A percentile compares a stretch with the other conserved stretches of the same genome.
Conservation (phyloP, 1,140 invertebrate species). For the Drosophila chauvacae region DNA sequence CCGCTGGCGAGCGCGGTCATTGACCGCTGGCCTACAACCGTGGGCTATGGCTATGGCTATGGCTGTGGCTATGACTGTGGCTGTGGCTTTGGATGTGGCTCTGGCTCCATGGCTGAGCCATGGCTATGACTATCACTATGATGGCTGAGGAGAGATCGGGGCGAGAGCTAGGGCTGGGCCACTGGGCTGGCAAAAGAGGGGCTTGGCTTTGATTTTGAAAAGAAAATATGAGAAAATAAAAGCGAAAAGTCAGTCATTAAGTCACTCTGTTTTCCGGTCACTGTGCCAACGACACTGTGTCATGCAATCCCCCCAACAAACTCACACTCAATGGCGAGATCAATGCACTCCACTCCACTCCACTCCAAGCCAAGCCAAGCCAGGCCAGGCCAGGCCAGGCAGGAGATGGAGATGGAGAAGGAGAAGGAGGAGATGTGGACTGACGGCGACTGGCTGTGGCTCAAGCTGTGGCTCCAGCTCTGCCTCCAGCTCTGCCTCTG, state of each 20-base stretch:
- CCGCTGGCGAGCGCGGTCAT: conserved; percentile 46
- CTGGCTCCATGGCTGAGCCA: conserved; percentile 15
- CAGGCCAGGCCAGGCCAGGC: not conserved
- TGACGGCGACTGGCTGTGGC: conserved; percentile 5
- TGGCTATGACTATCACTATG: not conserved
- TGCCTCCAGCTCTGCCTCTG: not conserved
- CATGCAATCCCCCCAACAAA: conserved; percentile 57
- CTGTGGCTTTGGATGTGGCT: conserved; percentile 11
- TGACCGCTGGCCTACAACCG: conserved; percentile 74
- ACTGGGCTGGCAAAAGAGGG: conserved; percentile 17
- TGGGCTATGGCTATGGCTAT: conserved; percentile 52
- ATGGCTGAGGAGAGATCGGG: not conserved
- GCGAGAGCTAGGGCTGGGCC: not conserved
- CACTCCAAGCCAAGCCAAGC: not conserved
- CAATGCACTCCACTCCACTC: conserved; percentile 61
- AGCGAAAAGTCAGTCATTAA: conserved; percentile 74
- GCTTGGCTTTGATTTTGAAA: conserved; percentile 13
- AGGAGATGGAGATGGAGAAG: conserved; percentile 3
- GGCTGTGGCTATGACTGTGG: not conserved
- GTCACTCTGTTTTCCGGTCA: conserved; percentile 78
- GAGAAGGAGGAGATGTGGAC: not conserved
- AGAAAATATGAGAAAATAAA: conserved; percentile 56
- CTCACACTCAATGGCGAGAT: conserved; percentile 66
- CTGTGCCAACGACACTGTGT: conserved; percentile 79
- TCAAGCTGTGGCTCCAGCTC: not conserved